Evolutionary conservation across 2,113 vertebrate species (phyloP).

Genomic region (Rallus limicola): DNA sequence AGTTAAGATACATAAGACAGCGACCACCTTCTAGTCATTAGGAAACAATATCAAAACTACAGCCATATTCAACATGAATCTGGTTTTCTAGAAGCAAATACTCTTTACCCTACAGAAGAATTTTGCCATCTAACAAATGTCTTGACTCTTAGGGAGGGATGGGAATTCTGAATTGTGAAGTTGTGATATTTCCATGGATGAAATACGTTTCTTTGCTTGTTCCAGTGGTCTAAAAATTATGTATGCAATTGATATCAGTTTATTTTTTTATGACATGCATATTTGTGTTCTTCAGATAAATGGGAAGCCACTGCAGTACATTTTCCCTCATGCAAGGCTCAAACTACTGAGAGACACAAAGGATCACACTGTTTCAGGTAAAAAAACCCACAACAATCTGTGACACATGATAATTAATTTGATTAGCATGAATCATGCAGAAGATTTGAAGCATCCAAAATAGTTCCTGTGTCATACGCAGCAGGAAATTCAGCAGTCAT

Average conservation of each 20-base stretch:
- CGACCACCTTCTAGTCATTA: background rate
- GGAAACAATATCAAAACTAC: background rate
- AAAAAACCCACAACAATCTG: background rate
- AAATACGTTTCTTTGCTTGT: background rate
- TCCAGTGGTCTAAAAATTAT: background rate
- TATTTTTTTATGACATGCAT: background rate
- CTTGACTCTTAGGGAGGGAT: background rate
- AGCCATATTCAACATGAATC: background rate
- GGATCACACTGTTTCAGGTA: conserved; percentile 96
- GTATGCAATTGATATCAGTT: background rate
- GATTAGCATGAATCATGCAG: background rate
- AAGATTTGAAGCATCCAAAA: background rate
- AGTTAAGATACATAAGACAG: background rate
- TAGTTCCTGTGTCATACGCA: background rate
- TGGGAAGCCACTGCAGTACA: conserved; percentile 87
- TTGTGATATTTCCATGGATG: background rate
- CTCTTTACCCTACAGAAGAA: background rate
- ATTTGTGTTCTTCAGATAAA: conserved; percentile 83
- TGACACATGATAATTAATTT: background rate
- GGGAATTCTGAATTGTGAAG: background rate
- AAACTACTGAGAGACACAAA: conserved; percentile 89
- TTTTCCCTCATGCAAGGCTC: conserved; percentile 89
- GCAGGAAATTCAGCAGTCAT: background rate
- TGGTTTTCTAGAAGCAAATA: background rate
- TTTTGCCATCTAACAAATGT: background rate